These are phyloP conservation scores for Acrobasis consociella DNA, from an alignment of 2,888 invertebrate species.

Conservation along the genomic window DNA sequence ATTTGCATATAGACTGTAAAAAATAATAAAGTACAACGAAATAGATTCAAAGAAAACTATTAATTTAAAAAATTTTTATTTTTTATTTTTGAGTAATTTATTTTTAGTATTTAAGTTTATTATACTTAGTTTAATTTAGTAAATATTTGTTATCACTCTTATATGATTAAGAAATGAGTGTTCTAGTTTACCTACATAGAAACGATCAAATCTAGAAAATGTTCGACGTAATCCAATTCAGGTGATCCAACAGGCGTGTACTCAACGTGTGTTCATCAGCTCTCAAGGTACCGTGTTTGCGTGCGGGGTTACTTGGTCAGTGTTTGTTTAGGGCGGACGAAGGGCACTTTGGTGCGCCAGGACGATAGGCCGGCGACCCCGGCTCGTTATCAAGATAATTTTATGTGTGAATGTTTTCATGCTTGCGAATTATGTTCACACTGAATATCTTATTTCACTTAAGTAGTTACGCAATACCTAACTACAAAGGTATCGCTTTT, in stretches of 20 bases:
- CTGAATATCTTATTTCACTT: neutral
- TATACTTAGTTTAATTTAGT: too few species aligned
- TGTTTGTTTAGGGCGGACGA: slow-evolving; percentile 19
- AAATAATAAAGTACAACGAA: too few species aligned
- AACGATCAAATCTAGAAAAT: too few species aligned
- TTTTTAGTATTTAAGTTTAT: too few species aligned
- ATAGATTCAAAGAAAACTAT: too few species aligned
- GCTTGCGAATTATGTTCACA: neutral
- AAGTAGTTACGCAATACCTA: neutral
- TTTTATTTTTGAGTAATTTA: too few species aligned
- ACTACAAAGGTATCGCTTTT: too few species aligned
- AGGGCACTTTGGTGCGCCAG: slow-evolving; percentile 18
- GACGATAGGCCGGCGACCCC: slow-evolving; percentile 19
- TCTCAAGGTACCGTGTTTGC: neutral
- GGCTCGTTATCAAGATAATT: slow-evolving; percentile 14
- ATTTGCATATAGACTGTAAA: too few species aligned
- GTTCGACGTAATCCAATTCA: neutral
- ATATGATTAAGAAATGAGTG: too few species aligned
- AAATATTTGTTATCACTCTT: too few species aligned
- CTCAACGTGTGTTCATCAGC: neutral
- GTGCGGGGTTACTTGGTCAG: slow-evolving; percentile 18
- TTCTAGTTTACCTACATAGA: too few species aligned
- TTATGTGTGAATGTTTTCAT: neutral
- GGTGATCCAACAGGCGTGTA: neutral
- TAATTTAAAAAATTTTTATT: too few species aligned